Base-by-base conservation (phyloP, 92 coral and sea anemone genomes). In the Parazoanthus atlanticus region DNA sequence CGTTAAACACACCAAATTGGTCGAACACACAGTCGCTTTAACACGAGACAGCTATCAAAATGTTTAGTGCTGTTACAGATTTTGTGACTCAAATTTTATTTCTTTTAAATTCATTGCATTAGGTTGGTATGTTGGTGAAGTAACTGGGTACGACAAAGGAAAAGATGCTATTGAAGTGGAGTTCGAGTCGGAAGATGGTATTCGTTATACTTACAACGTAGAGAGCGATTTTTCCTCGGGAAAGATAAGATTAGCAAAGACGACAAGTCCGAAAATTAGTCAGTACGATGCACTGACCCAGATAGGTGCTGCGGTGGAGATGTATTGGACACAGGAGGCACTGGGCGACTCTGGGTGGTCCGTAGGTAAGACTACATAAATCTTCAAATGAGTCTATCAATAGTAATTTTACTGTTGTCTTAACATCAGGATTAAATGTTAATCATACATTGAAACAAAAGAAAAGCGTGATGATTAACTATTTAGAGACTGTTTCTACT, bases 51-150 rank as follows among this genome's bases (percentile, higher is more conserved):
- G 3, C 75, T 28, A 70, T 26, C 34, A 28, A 26, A 26, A 70
- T 70, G 36, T 70, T 70, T 70, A 70, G 3, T 28, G 75, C 34
- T 28, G 34, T 28, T 70, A 26, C 75, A 70, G 34, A 65, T 65
- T 65, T 65, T 65, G 72, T 21, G 72, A 70, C 75, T 70, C 36
- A 70, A 70, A 12, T 28, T 28, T 30, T 12, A 52, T 61, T 78
- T 88, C 8, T 77, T 77, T 76, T 33, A 46, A 46, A n/a, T n/a
- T n/a, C n/a, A n/a, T n/a, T n/a, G n/a, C n/a, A n/a, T n/a, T n/a
- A n/a, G n/a, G n/a, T 23, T 89, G 88, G 91, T 88, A 88, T 88
- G 86, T 82, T 41, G 91, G 91, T 31, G 74, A 86, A 43, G 91
- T 88, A 34, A 88, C 72, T 67, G 65, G 33, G 26, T 80, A 77